Conservation (phyloP, 2,888 invertebrate species). For the Melieria omissa region DNA sequence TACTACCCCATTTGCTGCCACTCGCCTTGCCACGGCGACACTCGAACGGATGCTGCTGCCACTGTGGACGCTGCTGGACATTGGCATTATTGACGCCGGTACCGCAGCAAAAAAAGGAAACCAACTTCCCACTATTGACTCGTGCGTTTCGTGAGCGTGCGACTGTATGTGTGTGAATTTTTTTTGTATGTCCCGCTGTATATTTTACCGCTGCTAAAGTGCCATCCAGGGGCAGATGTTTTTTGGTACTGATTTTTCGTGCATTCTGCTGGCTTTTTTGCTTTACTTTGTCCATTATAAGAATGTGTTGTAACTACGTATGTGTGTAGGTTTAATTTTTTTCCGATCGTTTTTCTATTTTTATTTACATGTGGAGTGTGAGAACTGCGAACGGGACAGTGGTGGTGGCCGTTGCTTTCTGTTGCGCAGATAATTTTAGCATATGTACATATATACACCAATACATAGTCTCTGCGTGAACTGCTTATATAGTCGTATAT, state of each 20-base stretch:
- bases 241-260: constrained; percentile 47
- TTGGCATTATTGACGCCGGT: constrained; percentile 8
- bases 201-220: constrained; percentile 53
- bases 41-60: constrained; percentile 10
- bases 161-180: constrained; percentile 5
- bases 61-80: constrained; percentile 1
- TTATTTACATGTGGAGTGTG: constrained; percentile 37
- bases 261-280: constrained; percentile 17
- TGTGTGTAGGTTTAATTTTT: constrained; percentile 5
- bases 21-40: constrained; percentile 5
- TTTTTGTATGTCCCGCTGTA: constrained; percentile 19
- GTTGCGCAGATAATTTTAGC: background rate
- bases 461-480: too few relatives aligned
- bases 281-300: background rate
- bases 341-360: constrained; percentile 36
- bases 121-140: constrained; percentile 8
- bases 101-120: constrained; percentile 12
- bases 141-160: constrained; percentile 16
- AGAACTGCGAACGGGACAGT: constrained; percentile 23
- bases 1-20: constrained; percentile 3
- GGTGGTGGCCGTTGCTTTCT: constrained; percentile 18
- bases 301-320: too few relatives aligned
- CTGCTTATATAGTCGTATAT: background rate
- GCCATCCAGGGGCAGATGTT: constrained; percentile 63
- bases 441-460: background rate